Percentiles rank a stretch among this genome's conserved stretches.
phyloP scores from a whole-genome alignment of 2,113 vertebrate genomes.

The Galeopterus variegatus region DNA sequence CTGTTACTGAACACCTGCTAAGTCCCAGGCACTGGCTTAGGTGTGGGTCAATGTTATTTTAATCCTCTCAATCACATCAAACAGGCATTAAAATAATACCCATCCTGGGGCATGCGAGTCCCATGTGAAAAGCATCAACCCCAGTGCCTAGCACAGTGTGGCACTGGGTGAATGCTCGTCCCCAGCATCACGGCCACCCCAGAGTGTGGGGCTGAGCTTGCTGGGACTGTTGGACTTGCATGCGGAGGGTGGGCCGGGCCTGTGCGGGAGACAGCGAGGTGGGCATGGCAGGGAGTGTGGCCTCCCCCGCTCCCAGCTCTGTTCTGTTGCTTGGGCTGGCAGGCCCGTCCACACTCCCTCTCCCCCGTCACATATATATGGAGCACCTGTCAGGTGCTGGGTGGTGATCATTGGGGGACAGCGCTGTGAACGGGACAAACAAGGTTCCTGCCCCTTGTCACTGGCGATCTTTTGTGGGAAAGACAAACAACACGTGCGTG shows the following conservation, averaged over 20 bases:
- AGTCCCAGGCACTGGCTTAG: neutral
- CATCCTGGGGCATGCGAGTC: neutral
- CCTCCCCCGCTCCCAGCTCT: neutral
- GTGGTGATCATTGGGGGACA: neutral
- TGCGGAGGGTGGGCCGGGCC: neutral
- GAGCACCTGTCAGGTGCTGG: neutral
- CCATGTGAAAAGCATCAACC: rapidly evolving
- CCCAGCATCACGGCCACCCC: rapidly evolving
- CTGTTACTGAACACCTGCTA: neutral
- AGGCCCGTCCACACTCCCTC: neutral
- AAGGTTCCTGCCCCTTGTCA: neutral
- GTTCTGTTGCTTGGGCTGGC: neutral
- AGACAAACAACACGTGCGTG: neutral
- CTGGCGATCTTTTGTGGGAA: neutral
- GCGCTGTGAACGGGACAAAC: neutral
- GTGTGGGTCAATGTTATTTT: rapidly evolving
- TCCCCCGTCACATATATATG: neutral
- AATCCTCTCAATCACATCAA: neutral
- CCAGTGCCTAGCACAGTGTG: neutral
- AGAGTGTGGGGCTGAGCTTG: too few relatives aligned
- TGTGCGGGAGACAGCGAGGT: neutral
- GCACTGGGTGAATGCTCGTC: neutral
- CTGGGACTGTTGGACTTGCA: neutral
- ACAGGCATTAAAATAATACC: neutral
- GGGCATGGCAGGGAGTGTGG: neutral